Evolutionary conservation across 2,888 invertebrate genomes (phyloP).

Genomic region (Lithophane socia): DNA sequence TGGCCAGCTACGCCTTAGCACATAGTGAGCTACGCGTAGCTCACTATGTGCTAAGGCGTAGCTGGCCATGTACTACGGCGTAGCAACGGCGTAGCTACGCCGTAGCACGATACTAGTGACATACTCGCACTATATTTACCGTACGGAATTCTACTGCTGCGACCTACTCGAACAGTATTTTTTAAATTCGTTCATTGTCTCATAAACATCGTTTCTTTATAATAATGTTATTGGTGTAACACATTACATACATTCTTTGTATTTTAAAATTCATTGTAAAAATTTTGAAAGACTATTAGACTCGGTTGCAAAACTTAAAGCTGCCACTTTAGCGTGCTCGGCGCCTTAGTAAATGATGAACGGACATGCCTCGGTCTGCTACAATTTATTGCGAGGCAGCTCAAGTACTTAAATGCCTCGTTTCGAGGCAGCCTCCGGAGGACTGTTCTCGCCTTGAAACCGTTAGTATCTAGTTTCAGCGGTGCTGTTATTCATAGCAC

Average conservation of each 20-base stretch:
- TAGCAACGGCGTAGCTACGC: slow-evolving; percentile 14
- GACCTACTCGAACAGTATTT: neutral
- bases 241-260: neutral
- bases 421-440: slow-evolving; percentile 52
- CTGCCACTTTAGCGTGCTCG: slow-evolving; percentile 50
- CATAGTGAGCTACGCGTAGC: neutral
- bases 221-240: neutral
- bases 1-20: neutral
- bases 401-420: slow-evolving; percentile 60
- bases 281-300: slow-evolving; percentile 19
- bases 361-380: slow-evolving; percentile 54
- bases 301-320: slow-evolving; percentile 39
- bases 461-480: slow-evolving; percentile 52
- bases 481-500: slow-evolving; percentile 51
- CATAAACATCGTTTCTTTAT: fast-evolving
- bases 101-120: neutral
- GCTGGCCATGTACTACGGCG: neutral
- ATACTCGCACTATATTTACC: neutral
- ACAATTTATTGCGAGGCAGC: slow-evolving; percentile 59
- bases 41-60: neutral
- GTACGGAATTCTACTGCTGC: neutral
- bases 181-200: too few relatives aligned
- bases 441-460: slow-evolving; percentile 60
- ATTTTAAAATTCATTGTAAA: slow-evolving; percentile 18
- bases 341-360: slow-evolving; percentile 58